Evolutionary conservation across 2,888 invertebrate genomes (phyloP), one percentile per base, ranked within the genome.

Genomic region (Bibio marci): DNA sequence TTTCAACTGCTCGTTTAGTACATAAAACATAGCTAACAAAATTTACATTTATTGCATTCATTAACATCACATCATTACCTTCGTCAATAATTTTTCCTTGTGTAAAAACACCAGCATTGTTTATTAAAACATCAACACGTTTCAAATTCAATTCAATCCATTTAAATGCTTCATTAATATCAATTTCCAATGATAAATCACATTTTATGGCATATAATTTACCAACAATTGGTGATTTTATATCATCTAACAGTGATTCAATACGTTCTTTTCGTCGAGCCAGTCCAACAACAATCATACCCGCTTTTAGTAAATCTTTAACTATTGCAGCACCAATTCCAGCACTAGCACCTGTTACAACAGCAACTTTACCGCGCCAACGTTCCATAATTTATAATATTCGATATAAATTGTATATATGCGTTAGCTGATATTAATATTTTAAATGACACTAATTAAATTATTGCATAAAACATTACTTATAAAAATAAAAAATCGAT

Each of bases 271-370:
- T 53, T 36, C 68, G 61, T 37, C 71, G 55, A 0, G 70, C 69
- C 46, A 71, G 54, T 1, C 69, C 71, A 1, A 71, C 61, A 2
- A 74, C 73, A 37, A 61, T 58, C 48, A 74, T 49, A 3, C 73
- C 74, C 25, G 62, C 58, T 38, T 56, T 49, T 4, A 63, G 62
- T 27, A 72, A 49, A 10, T 61, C 56, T 28, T 55, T 53, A 2
- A 58, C 58, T 41, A 66, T 63, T 10, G 64, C 66, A 3, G 66
- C 67, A 11, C 71, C 76, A 39, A 76, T 75, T 6, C 75, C 76
- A 22, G 22, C 22, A 22, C 22, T 22, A 6, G 22, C 22, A 22
- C 22, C 22, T 6, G 22, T 22, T 6, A 22, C 22, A 22, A 22
- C 22, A 22, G 22, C 22, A 6, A 22, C 22, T 8, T 8, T 4